These are phyloP conservation scores for Proterorhinus semilunaris DNA, from an alignment of 2,113 vertebrate species.

Conservation along the genomic window DNA sequence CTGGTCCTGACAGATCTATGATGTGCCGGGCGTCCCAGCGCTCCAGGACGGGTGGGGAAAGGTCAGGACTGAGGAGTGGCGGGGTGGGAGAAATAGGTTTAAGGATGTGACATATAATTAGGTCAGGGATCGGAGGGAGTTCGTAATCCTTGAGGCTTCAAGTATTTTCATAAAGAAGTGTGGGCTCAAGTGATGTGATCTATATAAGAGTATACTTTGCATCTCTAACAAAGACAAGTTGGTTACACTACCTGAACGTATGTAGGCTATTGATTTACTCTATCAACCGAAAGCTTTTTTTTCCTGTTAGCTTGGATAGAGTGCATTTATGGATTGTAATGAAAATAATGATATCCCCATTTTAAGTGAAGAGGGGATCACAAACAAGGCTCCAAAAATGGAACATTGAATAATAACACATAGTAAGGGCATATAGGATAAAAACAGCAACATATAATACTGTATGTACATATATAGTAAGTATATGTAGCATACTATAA, in stretches of 20 bases:
- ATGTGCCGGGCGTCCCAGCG: conserved; percentile 25
- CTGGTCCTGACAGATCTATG: conserved; percentile 42
- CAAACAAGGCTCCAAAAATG: too few relatives aligned
- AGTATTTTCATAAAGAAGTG: background rate
- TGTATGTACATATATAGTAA: too few relatives aligned
- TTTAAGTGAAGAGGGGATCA: too few relatives aligned
- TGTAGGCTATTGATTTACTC: background rate
- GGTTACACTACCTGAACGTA: background rate
- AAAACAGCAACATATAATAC: too few relatives aligned
- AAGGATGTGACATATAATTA: conserved; percentile 8
- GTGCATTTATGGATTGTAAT: too few relatives aligned
- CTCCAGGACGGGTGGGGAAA: conserved; percentile 28
- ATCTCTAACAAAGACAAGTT: background rate
- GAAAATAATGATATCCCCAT: too few relatives aligned
- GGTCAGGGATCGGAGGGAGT: conserved; percentile 2
- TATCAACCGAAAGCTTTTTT: too few relatives aligned
- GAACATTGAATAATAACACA: too few relatives aligned
- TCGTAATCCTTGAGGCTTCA: background rate
- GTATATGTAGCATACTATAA: too few relatives aligned
- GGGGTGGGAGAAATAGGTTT: conserved; percentile 10
- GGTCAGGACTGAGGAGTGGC: conserved; percentile 23
- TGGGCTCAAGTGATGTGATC: background rate
- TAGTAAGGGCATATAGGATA: too few relatives aligned
- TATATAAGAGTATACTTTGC: background rate
- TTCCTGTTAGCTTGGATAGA: too few relatives aligned